Percentiles rank a stretch among this genome's conserved stretches.
These are phyloP conservation scores for Tineola bisselliella DNA, from an alignment of 2,888 invertebrate species.

Conservation along the genomic window DNA sequence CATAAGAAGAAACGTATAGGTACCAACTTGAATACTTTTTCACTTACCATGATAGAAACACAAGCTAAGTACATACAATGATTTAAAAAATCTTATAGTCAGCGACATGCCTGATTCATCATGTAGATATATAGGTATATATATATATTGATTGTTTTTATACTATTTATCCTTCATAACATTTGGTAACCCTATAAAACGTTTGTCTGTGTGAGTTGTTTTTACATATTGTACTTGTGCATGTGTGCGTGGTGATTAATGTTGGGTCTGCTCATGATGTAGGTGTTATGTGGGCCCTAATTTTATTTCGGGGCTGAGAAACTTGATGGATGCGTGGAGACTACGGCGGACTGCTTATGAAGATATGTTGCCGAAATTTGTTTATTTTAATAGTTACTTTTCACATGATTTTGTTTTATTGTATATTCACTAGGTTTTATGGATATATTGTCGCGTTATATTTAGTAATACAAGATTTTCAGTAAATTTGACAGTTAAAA, in stretches of 20 bases:
- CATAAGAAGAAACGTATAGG: too few species aligned
- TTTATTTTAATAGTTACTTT: slow-evolving; percentile 8
- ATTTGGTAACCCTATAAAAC: background rate
- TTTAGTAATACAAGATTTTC: too few species aligned
- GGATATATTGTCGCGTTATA: too few species aligned
- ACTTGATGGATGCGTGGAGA: slow-evolving; percentile 33
- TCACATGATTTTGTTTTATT: background rate
- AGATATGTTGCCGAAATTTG: slow-evolving; percentile 3
- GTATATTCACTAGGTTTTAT: too few species aligned
- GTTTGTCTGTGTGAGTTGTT: slow-evolving; percentile 3
- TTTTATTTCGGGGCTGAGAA: slow-evolving; percentile 29
- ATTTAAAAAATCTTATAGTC: too few species aligned
- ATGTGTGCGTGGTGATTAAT: slow-evolving; percentile 30
- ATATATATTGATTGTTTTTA: too few species aligned
- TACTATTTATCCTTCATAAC: background rate
- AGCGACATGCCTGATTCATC: too few species aligned
- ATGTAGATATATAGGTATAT: too few species aligned
- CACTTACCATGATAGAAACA: too few species aligned
- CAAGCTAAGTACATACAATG: too few species aligned
- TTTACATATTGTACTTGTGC: slow-evolving; percentile 17
- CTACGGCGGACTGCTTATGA: slow-evolving; percentile 13
- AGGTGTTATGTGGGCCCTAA: slow-evolving; percentile 38
- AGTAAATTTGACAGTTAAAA: too few species aligned
- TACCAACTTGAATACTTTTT: too few species aligned
- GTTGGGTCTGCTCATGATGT: slow-evolving; percentile 23